Evolutionary conservation across 2,113 vertebrate genomes (phyloP), one percentile per base, ranked within the genome.

Genomic region (Plecturocebus donacophilus): DNA sequence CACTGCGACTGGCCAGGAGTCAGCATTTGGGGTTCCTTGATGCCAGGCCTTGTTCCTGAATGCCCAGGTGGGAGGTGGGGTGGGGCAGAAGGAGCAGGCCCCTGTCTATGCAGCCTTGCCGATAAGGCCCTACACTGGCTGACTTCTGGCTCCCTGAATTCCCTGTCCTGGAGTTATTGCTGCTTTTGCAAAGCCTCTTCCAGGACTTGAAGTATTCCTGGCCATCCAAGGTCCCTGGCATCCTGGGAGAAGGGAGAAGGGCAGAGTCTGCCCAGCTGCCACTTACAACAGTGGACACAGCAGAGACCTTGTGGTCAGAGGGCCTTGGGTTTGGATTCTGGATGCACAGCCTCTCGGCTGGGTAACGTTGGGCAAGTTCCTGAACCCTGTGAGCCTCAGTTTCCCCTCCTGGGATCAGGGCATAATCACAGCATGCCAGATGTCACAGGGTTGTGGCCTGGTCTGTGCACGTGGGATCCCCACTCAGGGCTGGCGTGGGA

Each of bases 331-430:
- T 42, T 52, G 30, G 58, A 54, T 66, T 73, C 77, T 23, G 14
- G 4, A 42, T 20, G 6, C 0, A 9, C 10, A 4, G 0, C 3
- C 2, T 54, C n/a, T 76, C 3, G 0, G n/a, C 38, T 64, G 4
- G 2, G 25, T 61, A 73, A 85, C 20, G 2, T 47, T 13, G 40
- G 14, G 6, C 54, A 73, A 52, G 19, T 61, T 35, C 20, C 70
- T 91, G 14, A 54, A 40, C 11, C 14, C 47, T 2, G 23, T 0
- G 40, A 89, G n/a, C 89, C 90, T 97, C 96, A n/a, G 87, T 95
- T 85, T 96, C 87, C 42, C 64, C 42, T 49, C 49, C 47, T 58
- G 32, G 30, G 45, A 87, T 10, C 8, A 80, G 88, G 54, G n/a
- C 13, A 71, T 11, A 56, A 3, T 56, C 2, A 0, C 2, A 47